phyloP scores from a whole-genome alignment of 2,888 invertebrate species.

The Trileptium ribeirensis region DNA sequence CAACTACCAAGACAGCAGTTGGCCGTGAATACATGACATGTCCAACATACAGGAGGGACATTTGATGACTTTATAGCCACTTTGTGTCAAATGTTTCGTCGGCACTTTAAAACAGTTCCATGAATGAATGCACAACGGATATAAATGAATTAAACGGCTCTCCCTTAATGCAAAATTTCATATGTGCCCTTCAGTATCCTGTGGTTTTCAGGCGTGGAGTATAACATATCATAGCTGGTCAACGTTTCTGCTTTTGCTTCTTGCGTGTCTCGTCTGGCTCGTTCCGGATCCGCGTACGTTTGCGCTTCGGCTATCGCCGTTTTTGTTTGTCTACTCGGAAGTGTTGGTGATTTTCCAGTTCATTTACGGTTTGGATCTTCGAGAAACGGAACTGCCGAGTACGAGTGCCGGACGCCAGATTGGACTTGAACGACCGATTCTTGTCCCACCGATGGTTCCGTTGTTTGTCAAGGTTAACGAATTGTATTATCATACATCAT shows the following conservation, averaged over 20 bases:
- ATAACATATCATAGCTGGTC: slow-evolving; percentile 96
- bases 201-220: slow-evolving; percentile 75
- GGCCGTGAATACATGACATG: no score
- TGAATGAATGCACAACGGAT: not conserved
- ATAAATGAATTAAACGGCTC: no score
- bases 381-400: slow-evolving; percentile 69
- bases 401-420: slow-evolving; percentile 35
- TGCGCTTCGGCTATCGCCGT: slow-evolving; percentile 80
- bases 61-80: no score
- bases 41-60: no score
- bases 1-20: no score
- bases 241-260: slow-evolving; percentile 82
- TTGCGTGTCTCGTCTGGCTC: slow-evolving; percentile 92
- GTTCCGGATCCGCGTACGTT: slow-evolving; percentile 82
- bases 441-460: slow-evolving; percentile 28
- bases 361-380: slow-evolving; percentile 75
- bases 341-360: slow-evolving; percentile 71
- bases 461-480: slow-evolving; percentile 34
- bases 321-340: slow-evolving; percentile 78
- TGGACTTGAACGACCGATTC: slow-evolving; percentile 37
- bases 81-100: no score
- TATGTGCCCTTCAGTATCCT: no score
- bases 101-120: not conserved
- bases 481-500: no score
- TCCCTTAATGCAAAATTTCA: no score